Percentiles rank a stretch among this genome's conserved stretches.
These are phyloP conservation scores for Trachelus tabidus DNA, from an alignment of 2,888 invertebrate species.

Conservation along the genomic window DNA sequence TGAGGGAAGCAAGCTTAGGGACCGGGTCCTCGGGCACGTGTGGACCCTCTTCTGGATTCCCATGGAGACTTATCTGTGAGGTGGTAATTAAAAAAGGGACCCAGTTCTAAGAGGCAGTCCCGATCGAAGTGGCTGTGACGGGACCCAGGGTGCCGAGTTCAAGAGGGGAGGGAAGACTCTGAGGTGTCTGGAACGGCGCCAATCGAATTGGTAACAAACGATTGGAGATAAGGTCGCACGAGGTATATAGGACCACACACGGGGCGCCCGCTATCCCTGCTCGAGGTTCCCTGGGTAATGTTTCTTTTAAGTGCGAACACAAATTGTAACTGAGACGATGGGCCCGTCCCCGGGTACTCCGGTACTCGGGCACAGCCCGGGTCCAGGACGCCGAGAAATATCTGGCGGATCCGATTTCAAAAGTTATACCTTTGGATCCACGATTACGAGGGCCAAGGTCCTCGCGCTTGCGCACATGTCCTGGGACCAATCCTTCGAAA, in stretches of 20 bases:
- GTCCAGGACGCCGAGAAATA: constrained; percentile 42
- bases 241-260: constrained; percentile 56
- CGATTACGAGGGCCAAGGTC: constrained; percentile 34
- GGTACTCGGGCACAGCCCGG: constrained; percentile 12
- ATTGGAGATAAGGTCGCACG: constrained; percentile 57
- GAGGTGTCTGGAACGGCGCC: constrained; percentile 25
- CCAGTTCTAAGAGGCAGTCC: not conserved
- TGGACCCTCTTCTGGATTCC: constrained; percentile 11
- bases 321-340: constrained; percentile 65
- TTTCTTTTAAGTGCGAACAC: constrained; percentile 66
- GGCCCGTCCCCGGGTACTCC: constrained; percentile 33
- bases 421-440: constrained; percentile 53
- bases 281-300: constrained; percentile 56
- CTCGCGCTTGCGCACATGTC: not conserved
- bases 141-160: not conserved
- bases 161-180: not conserved
- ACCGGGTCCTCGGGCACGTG: not conserved
- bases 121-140: not conserved
- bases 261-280: constrained; percentile 46
- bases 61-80: constrained; percentile 42
- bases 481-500: not conserved
- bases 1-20: not conserved
- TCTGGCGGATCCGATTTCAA: constrained; percentile 62
- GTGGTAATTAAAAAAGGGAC: constrained; percentile 40
- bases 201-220: constrained; percentile 63